Percentiles rank a stretch among this genome's conserved stretches.
These are phyloP conservation scores for Corynorhinus townsendii DNA, from an alignment of 2,113 vertebrate species.

Conservation along the genomic window DNA sequence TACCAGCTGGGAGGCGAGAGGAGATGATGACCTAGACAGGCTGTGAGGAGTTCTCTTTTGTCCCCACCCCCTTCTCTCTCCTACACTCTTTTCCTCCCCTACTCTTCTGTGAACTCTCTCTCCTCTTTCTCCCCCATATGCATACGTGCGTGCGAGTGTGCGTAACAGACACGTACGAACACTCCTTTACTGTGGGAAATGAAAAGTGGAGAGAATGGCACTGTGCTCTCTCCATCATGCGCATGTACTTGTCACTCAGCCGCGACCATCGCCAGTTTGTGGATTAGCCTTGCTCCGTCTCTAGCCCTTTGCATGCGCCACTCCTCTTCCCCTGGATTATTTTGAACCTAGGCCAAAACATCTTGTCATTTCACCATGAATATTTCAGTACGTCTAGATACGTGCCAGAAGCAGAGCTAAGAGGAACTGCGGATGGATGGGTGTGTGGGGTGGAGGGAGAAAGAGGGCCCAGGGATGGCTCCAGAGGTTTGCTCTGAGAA, in stretches of 20 bases:
- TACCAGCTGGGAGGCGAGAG: not conserved
- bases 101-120: fast-evolving
- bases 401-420: not conserved
- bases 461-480: not conserved
- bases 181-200: not conserved
- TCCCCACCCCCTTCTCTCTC: too few relatives aligned
- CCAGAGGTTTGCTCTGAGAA: not conserved
- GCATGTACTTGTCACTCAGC: not conserved
- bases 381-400: slow-evolving; percentile 25
- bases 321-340: not conserved
- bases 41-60: not conserved
- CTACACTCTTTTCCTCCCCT: not conserved
- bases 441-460: not conserved
- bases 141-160: not conserved
- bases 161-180: not conserved
- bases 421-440: not conserved
- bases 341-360: slow-evolving; percentile 16
- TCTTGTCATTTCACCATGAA: not conserved
- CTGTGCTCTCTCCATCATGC: not conserved
- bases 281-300: not conserved
- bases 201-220: not conserved
- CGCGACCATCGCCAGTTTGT: fast-evolving
- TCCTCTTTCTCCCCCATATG: not conserved
- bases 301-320: not conserved
- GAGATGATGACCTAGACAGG: not conserved